Base-by-base conservation (phyloP, 2,797 vertebrate species). In the Anas georgica region DNA sequence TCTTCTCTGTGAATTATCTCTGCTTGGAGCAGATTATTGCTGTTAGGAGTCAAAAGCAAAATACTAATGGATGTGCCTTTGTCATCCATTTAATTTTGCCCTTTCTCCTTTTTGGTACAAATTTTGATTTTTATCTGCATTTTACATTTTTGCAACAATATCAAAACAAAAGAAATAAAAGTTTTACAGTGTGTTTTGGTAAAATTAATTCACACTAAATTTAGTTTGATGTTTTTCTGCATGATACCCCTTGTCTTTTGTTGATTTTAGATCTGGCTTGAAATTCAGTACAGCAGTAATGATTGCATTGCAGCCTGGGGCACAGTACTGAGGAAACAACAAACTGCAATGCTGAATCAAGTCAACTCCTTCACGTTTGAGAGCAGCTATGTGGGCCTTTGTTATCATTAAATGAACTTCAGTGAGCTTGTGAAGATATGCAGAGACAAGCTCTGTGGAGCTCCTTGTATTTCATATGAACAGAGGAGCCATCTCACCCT, bases 301-400 rank as follows among this genome's bases (percentile, higher is more conserved):
- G 74, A 94, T 33, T 31, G 17, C n/a, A 8, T 31, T 55, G 60
- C 74, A 86, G 88, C 86, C 79, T 3, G 82, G 76, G 95, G 88
- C 82, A n/a, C 8, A 14, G 22, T 17, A 45, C 39, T 14, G 73
- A 81, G 45, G 73, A 92, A 94, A 58, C 22, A 82, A 17, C 60
- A 39, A 41, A 83, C 28, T 26, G 75, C 56, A 83, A 31, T 1
- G 20, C 69, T 39, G 70, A 79, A 26, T 84, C n/a, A 28, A 79
- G 75, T 93, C 78, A 89, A 39, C 25, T 89, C 72, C 88, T 74
- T 93, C 64, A 77, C 52, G 10, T 90, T 52, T 48, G 41, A 90
- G 33, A 55, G 14, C 25, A 54, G 66, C 54, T 94, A 22, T 37
- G 7, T 4, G 58, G 72, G 37, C 17, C 29, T 86, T 68, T 60